A percentile compares a stretch with the other conserved stretches of the same genome.
These are phyloP conservation scores for Aradophagus sp. DNA, from an alignment of 1,140 invertebrate genomes.

Conservation along the genomic window DNA sequence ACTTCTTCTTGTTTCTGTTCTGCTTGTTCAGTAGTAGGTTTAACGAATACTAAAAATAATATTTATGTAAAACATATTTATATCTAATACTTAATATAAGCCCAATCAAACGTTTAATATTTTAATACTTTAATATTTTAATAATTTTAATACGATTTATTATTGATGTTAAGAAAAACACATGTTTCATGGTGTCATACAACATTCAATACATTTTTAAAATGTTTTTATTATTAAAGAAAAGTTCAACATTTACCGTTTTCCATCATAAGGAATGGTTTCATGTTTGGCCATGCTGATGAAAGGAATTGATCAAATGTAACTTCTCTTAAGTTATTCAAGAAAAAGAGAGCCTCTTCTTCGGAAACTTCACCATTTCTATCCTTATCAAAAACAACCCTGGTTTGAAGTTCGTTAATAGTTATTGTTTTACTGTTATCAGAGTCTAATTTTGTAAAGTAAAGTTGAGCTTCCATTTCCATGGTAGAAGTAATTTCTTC, in stretches of 20 bases:
- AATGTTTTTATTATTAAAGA: too few relatives aligned
- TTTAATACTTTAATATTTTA: too few relatives aligned
- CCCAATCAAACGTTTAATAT: too few relatives aligned
- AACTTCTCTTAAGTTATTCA: conserved; percentile 83
- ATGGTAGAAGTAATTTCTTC: conserved; percentile 77
- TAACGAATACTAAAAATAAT: too few relatives aligned
- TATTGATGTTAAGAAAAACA: too few relatives aligned
- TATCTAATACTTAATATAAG: too few relatives aligned
- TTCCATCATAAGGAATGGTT: conserved; percentile 85
- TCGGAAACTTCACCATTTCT: conserved; percentile 89
- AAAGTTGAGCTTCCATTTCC: conserved; percentile 79
- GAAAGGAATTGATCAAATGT: conserved; percentile 82
- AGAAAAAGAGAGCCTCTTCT: conserved; percentile 89
- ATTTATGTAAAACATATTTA: too few relatives aligned
- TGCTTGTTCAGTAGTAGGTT: too few relatives aligned
- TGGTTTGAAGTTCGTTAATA: conserved; percentile 85
- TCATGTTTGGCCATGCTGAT: conserved; percentile 83
- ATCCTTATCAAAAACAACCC: conserved; percentile 89
- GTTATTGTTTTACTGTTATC: conserved; percentile 86
- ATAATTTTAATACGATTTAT: too few relatives aligned
- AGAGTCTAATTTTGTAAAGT: conserved; percentile 85
- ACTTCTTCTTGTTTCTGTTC: conserved; percentile 53
- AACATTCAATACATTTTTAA: too few relatives aligned
- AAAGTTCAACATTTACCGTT: too few relatives aligned
- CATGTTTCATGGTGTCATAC: too few relatives aligned